Conservation (phyloP, 2,888 invertebrate genomes). For the Sminthurides aquaticus region DNA sequence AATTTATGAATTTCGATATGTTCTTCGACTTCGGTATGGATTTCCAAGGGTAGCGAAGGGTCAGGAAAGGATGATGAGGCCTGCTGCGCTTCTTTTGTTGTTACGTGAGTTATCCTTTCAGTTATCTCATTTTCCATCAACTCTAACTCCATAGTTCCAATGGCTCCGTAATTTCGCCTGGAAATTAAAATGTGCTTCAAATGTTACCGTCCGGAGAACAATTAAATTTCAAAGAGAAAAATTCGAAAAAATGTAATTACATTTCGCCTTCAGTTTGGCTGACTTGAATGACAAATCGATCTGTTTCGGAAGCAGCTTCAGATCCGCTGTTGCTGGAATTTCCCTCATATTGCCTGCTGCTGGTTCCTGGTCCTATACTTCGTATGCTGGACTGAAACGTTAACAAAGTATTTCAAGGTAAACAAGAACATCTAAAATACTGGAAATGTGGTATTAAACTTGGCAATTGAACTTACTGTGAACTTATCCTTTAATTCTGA, state of each 20-base stretch:
- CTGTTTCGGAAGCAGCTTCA: background rate
- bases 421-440: no score
- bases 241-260: no score
- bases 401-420: no score
- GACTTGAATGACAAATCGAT: background rate
- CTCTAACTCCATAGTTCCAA: slow-evolving; percentile 1
- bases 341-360: no score
- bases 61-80: slow-evolving; percentile 1
- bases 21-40: slow-evolving; percentile 1
- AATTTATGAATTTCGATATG: slow-evolving; percentile 6
- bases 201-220: background rate
- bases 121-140: slow-evolving; percentile 4
- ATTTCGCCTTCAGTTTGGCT: background rate
- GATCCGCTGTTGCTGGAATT: no score
- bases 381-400: background rate
- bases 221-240: no score
- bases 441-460: no score
- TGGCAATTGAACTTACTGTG: background rate
- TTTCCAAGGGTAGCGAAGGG: background rate
- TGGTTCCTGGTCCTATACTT: background rate
- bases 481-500: background rate
- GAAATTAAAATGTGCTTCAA: background rate
- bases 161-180: background rate
- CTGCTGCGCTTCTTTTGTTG: background rate
- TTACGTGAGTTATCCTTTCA: background rate